phyloP scores from a whole-genome alignment of 2,888 invertebrate species.

The Thereva nobilitata region DNA sequence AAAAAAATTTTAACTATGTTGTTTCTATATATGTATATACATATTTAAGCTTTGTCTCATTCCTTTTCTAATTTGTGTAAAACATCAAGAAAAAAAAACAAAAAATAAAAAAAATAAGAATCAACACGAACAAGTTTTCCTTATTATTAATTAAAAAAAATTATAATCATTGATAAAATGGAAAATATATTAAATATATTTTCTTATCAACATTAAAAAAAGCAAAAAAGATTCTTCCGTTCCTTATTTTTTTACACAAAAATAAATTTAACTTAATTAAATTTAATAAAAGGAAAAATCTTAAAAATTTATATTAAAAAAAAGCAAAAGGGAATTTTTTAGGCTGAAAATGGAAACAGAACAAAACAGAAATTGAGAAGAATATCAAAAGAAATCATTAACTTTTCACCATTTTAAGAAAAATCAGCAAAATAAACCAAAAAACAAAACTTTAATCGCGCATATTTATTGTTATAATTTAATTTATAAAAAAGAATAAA shows the following conservation, averaged over 20 bases:
- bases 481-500: conserved; percentile 18
- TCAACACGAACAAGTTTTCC: neutral
- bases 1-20: conserved; percentile 8
- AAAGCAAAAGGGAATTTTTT: conserved; percentile 28
- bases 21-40: conserved; percentile 7
- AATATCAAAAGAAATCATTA: no score
- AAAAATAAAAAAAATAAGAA: neutral
- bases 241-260: neutral
- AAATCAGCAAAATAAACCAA: conserved; percentile 15
- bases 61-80: neutral
- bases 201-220: no score
- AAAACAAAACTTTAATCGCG: conserved; percentile 31
- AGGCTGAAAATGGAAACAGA: conserved; percentile 20
- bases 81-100: neutral
- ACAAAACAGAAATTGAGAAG: conserved; percentile 14
- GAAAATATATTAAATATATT: no score
- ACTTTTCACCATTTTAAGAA: conserved; percentile 5
- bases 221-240: neutral
- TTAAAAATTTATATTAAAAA: no score
- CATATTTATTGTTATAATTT: conserved; percentile 39
- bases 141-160: neutral
- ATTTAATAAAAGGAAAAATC: no score
- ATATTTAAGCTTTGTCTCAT: conserved; percentile 1
- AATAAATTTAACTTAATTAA: neutral
- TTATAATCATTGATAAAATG: no score